Evolutionary conservation across 2,888 invertebrate species (phyloP).

Genomic region (Tiliacea aurago): DNA sequence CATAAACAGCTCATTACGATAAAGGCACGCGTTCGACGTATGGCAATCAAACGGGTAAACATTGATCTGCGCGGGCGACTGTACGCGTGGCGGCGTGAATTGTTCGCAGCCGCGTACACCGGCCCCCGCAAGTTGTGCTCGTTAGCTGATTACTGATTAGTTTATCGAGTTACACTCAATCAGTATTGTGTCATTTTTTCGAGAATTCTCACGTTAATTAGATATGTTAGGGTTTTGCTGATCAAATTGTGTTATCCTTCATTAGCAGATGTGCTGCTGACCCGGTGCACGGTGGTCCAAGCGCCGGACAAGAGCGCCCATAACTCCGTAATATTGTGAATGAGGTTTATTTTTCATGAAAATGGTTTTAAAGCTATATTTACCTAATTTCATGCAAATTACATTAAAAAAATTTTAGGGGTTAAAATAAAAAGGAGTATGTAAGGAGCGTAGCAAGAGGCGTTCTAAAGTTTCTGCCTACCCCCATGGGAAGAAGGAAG

Average conservation of each 20-base stretch:
- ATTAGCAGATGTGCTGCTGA: conserved; percentile 34
- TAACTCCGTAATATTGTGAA: no score
- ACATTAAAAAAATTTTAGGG: no score
- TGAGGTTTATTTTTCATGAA: no score
- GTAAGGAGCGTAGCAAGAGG: no score
- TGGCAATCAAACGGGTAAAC: conserved; percentile 72
- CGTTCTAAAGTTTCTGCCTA: no score
- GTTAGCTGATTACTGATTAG: conserved; percentile 70
- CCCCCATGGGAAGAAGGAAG: no score
- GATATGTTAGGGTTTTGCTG: conserved; percentile 14
- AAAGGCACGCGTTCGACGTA: conserved; percentile 70
- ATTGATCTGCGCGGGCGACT: conserved; percentile 65
- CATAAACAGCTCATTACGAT: conserved; percentile 77
- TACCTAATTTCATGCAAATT: no score
- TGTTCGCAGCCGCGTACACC: conserved; percentile 44
- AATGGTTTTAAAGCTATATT: no score
- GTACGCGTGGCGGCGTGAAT: conserved; percentile 51
- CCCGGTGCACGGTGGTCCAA: no score
- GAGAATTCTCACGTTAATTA: conserved; percentile 5
- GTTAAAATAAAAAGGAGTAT: no score
- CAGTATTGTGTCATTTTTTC: conserved; percentile 58
- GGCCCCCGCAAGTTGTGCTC: conserved; percentile 59
- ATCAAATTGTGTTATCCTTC: conserved; percentile 23
- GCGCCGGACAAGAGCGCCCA: no score
- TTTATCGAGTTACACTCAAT: conserved; percentile 65